Evolutionary conservation across 1,140 invertebrate genomes (phyloP), one percentile per base, ranked within the genome.

Genomic region (Drosophila chauvacae): DNA sequence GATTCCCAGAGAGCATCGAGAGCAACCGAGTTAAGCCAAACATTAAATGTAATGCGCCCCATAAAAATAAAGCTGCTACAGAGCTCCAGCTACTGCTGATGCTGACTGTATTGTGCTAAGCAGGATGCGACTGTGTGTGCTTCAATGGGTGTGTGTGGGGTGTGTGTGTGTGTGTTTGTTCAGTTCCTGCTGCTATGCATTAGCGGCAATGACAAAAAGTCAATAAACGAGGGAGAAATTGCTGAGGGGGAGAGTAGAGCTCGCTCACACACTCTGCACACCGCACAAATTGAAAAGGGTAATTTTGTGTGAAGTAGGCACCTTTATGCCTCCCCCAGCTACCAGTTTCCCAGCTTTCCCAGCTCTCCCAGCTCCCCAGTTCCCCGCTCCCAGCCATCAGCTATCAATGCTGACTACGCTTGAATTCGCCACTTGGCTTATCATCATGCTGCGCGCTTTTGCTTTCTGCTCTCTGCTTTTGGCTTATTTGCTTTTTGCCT

Each of bases 251-350:
- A 16, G 53, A 55, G 50, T 1, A 18, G 28, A 30, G n/a, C 28
- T 28, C 45, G 20, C 51, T 28, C 58, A 55, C 53, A 37, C 58
- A 50, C 58, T 53, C 62, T 55, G 72, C 71, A 73, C 58, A 47
- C 81, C 51, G 60, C 71, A 81, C 78, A 91, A 91, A 91, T 91
- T 91, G 88, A 91, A 91, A 91, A 91, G 88, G 88, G 88, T 91
- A 91, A 91, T 91, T 91, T 91, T 88, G 88, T 91, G 88, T 87
- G 83, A 91, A 91, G 88, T 87, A 87, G 82, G 82, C 84, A 91
- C 87, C 83, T 91, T 91, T 87, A 79, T 75, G 63, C 75, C 61
- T 35, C 30, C 33, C 44, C 30, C 33, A 37, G 33, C 58, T 16
- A 18, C 18, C 41, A 16, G 7, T 23, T 58, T 18, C 16, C 16